Evolutionary conservation across 2,797 vertebrate genomes (phyloP), one percentile per base, ranked within the genome.

Genomic region (Poecile montanus): DNA sequence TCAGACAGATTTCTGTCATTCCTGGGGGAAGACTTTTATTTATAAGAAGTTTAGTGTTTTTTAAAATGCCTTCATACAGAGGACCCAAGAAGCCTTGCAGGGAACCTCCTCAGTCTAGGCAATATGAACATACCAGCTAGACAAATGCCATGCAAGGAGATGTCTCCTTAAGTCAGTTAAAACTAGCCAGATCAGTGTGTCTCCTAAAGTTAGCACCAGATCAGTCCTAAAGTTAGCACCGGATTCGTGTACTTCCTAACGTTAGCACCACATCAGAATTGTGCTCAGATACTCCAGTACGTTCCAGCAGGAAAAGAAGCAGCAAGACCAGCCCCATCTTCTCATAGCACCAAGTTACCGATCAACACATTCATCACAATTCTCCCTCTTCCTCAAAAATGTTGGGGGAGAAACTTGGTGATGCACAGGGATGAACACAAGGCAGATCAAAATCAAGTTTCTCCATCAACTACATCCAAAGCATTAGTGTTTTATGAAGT

Each of bases 331-430:
- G 81, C 34, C 80, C 70, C 77, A 3, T 77, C 58, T 82, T 93
- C 58, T 76, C 66, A 85, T 68, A 96, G 94, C 89, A 96, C 90
- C 79, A 87, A 70, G 30, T 85, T 88, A 93, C 66, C 85, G 57
- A 92, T 56, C 1, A 0, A 81, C 73, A 85, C 53, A 48, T 88
- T 91, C 74, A 91, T 90, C 61, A 42, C 60, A 23, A 60, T 58
- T 85, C 73, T 73, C 72, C 84, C 30, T 73, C 70, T 88, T 73
- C 57, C 61, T 85, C 47, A 7, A 53, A 85, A 93, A 53, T 4
- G 10, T 2, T 42, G 32, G 20, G 21, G 25, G 48, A 92, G 76
- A 92, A 93, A 77, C 16, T 74, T 0, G 2, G 47, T 75, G 74
- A 90, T 27, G 29, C 2, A 6, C 34, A 72, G 29, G 19, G 27